Conservation (phyloP, 2,113 vertebrate species). For the Zosterops borbonicus region DNA sequence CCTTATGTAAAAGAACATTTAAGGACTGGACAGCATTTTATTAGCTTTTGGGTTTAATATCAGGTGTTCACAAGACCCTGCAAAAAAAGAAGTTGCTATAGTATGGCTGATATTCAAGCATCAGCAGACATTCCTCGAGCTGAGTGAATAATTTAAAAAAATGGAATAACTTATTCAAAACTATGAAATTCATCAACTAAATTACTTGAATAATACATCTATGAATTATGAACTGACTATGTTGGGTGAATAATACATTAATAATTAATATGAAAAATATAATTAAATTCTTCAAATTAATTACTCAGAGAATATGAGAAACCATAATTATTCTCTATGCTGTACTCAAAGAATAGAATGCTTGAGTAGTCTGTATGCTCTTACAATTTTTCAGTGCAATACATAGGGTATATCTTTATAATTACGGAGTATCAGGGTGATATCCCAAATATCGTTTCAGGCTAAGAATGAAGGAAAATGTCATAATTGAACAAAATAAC, state of each 20-base stretch:
- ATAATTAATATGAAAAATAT: conserved; percentile 72
- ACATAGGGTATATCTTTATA: conserved; percentile 21
- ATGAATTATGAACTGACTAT: conserved; percentile 64
- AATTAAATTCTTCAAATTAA: conserved; percentile 73
- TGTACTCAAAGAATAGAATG: conserved; percentile 55
- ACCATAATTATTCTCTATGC: conserved; percentile 59
- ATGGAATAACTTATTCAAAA: conserved; percentile 66
- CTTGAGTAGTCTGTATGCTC: not conserved
- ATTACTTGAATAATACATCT: conserved; percentile 69
- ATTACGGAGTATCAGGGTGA: not conserved
- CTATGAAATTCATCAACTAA: conserved; percentile 68
- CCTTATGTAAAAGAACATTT: not conserved
- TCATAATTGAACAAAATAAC: conserved; percentile 24
- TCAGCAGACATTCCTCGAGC: conserved; percentile 13
- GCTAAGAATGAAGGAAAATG: not conserved
- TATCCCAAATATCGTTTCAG: not conserved
- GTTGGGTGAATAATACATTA: conserved; percentile 67
- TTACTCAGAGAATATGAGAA: conserved; percentile 65
- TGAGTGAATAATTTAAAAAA: conserved; percentile 61
- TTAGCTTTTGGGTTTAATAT: not conserved
- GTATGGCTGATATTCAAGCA: not conserved
- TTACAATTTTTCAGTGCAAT: not conserved
- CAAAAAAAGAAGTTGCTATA: not conserved
- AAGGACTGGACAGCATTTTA: not conserved
- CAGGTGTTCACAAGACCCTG: not conserved